Conservation (phyloP, 2,888 invertebrate genomes). For the Cephonodes hylas region DNA sequence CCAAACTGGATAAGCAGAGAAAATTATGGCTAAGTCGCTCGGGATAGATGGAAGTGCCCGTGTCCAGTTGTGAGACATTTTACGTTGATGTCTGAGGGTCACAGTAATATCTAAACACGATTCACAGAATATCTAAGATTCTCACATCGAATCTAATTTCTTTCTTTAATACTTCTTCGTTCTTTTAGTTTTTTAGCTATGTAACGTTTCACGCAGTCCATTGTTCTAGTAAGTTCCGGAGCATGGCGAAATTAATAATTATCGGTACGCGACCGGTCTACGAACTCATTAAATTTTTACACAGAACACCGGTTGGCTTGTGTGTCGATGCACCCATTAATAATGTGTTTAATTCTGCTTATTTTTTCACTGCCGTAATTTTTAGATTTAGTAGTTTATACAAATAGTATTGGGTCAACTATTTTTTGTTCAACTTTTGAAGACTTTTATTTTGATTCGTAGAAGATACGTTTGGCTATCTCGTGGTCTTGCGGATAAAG, state of each 20-base stretch:
- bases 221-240: neutral
- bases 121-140: too few relatives aligned
- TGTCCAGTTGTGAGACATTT: too few relatives aligned
- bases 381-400: neutral
- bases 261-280: neutral
- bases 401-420: neutral
- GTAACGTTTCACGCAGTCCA: neutral
- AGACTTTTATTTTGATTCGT: too few relatives aligned
- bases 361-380: neutral
- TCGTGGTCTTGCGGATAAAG: too few relatives aligned
- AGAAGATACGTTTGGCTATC: too few relatives aligned
- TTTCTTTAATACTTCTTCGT: neutral
- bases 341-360: neutral
- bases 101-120: too few relatives aligned
- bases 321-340: neutral
- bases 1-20: too few relatives aligned
- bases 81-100: too few relatives aligned
- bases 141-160: too few relatives aligned
- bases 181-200: neutral
- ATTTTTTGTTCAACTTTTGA: too few relatives aligned
- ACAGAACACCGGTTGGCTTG: neutral
- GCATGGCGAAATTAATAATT: conserved; percentile 3
- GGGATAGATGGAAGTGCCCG: too few relatives aligned
- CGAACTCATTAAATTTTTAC: conserved; percentile 3
- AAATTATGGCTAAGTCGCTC: too few relatives aligned